phyloP scores from a whole-genome alignment of 2,888 invertebrate species.

The Meta bourneti region DNA sequence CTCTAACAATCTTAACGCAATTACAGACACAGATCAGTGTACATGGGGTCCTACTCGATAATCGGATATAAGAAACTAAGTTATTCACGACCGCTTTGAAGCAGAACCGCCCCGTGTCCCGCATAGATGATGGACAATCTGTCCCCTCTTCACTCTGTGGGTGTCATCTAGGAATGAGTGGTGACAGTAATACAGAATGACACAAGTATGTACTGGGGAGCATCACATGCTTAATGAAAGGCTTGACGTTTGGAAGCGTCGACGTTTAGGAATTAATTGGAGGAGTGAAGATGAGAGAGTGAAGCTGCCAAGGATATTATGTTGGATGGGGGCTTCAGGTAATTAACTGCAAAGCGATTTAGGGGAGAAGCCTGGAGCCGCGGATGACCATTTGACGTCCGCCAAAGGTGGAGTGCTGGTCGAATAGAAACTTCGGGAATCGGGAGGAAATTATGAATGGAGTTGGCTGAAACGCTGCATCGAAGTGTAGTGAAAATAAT shows the following conservation, averaged over 20 bases:
- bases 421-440: not conserved
- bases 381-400: no score
- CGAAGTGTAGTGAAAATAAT: no score
- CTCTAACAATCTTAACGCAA: no score
- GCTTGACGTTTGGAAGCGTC: constrained; percentile 23
- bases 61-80: no score
- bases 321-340: not conserved
- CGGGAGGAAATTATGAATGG: no score
- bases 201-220: not conserved
- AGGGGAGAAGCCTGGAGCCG: not conserved
- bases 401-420: not conserved
- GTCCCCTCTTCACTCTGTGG: not conserved
- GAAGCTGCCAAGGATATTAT: constrained; percentile 21
- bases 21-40: no score
- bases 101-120: no score
- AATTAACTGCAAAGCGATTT: constrained; percentile 34
- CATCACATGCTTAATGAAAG: constrained; percentile 2
- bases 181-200: not conserved
- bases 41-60: no score
- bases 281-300: constrained; percentile 1
- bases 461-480: no score
- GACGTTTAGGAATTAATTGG: constrained; percentile 45
- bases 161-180: constrained; percentile 6
- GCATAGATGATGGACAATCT: not conserved
- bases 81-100: no score